A percentile compares a stretch with the other conserved stretches of the same genome.
Conservation (phyloP, 2,113 vertebrate species). For the Xiphias gladius region DNA sequence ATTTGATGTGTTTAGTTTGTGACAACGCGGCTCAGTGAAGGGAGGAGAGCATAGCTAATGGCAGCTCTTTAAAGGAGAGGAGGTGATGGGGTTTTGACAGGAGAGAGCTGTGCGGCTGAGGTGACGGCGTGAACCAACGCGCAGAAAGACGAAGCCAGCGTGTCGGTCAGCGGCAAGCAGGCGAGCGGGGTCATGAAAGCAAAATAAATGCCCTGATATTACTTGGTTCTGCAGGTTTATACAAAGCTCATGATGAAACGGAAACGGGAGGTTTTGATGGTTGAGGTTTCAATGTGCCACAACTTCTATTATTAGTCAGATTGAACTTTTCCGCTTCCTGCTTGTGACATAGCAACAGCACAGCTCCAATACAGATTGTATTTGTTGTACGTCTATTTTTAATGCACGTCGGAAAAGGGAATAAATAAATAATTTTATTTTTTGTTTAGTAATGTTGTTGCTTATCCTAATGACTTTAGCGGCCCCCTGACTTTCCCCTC, state of each 20-base stretch:
- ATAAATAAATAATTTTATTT: too few species aligned
- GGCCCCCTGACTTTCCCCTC: too few species aligned
- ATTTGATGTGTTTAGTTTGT: conserved; percentile 69
- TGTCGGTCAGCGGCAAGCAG: not conserved
- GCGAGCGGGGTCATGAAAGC: not conserved
- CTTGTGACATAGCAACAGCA: not conserved
- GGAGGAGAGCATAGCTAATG: conserved; percentile 34
- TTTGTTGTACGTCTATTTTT: too few species aligned
- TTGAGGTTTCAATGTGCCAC: not conserved
- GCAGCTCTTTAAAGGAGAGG: conserved; percentile 41
- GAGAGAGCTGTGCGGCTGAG: conserved; percentile 17
- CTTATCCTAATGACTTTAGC: too few species aligned
- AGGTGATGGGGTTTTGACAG: conserved; percentile 53
- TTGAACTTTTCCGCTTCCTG: not conserved
- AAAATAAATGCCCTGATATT: conserved; percentile 16
- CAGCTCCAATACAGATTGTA: not conserved
- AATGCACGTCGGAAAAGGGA: too few species aligned
- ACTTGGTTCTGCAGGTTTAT: not conserved
- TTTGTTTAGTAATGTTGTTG: too few species aligned
- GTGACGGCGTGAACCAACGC: conserved; percentile 39
- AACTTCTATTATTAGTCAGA: not conserved
- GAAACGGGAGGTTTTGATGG: too few species aligned
- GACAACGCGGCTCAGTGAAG: conserved; percentile 14
- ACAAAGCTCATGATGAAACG: not conserved
- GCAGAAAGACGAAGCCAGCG: not conserved